Conservation (phyloP, 2,113 vertebrate genomes). For the Pedionomus torquatus region DNA sequence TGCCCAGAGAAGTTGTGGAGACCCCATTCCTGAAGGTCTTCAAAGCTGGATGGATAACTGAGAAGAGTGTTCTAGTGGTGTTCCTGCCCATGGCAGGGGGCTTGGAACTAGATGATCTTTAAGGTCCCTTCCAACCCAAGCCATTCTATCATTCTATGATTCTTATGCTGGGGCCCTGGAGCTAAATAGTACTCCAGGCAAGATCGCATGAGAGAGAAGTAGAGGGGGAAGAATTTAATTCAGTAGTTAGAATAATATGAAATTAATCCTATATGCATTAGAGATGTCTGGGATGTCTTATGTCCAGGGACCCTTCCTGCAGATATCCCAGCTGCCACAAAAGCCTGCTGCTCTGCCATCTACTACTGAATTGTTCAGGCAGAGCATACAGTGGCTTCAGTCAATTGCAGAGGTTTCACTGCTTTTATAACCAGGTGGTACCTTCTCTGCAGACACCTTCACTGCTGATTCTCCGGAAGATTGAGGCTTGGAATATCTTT, state of each 20-base stretch:
- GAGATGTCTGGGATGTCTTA: not conserved
- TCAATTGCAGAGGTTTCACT: not conserved
- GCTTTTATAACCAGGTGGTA: not conserved
- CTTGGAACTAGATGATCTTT: not conserved
- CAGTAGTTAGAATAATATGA: not conserved
- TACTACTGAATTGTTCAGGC: too few relatives aligned
- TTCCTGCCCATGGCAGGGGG: not conserved
- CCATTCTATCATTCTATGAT: not conserved
- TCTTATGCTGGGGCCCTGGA: not conserved
- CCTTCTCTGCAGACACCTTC: not conserved
- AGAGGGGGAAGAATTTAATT: not conserved
- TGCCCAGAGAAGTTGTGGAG: too few relatives aligned
- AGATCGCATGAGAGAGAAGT: fast-evolving
- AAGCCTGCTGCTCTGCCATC: not conserved
- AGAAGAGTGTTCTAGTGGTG: not conserved
- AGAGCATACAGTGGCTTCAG: fast-evolving
- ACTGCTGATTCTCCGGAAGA: not conserved
- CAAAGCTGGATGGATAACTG: too few relatives aligned
- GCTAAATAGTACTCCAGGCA: not conserved
- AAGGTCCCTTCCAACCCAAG: not conserved
- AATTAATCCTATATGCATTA: not conserved
- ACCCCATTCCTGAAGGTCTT: too few relatives aligned
- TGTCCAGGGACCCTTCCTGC: not conserved
- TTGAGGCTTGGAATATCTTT: too few relatives aligned
- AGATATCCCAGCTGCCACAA: not conserved